Percentiles rank a stretch among this genome's conserved stretches.
Conservation (phyloP, 2,797 vertebrate species). For the Cyprinodon diabolis region DNA sequence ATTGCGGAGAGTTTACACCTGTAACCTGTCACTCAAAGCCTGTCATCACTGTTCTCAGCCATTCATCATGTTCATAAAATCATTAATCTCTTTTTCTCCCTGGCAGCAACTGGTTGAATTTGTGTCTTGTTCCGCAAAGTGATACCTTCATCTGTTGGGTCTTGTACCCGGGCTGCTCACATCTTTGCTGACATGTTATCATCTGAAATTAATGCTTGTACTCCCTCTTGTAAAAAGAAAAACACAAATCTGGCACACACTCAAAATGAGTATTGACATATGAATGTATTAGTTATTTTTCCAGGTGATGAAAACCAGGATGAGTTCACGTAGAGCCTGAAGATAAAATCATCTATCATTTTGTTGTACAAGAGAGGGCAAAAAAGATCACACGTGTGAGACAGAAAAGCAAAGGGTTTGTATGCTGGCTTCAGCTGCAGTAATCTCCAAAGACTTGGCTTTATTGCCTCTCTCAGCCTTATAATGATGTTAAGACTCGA, state of each 20-base stretch:
- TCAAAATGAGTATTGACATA: slow-evolving; percentile 46
- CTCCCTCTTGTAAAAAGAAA: slow-evolving; percentile 24
- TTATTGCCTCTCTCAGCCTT: slow-evolving; percentile 80
- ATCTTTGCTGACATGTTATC: slow-evolving; percentile 46
- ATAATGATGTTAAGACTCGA: slow-evolving; percentile 81
- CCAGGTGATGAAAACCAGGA: slow-evolving; percentile 64
- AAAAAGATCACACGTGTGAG: slow-evolving; percentile 63
- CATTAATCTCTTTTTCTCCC: slow-evolving; percentile 78
- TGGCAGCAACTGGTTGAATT: slow-evolving; percentile 70
- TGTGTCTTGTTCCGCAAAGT: slow-evolving; percentile 40
- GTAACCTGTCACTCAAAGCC: slow-evolving; percentile 81
- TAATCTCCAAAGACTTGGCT: slow-evolving; percentile 78
- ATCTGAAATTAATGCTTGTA: slow-evolving; percentile 53
- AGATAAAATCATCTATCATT: slow-evolving; percentile 71
- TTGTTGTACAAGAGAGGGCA: slow-evolving; percentile 64
- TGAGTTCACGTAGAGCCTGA: slow-evolving; percentile 49
- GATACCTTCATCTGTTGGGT: slow-evolving; percentile 52
- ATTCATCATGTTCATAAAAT: slow-evolving; percentile 83
- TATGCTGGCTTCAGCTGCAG: slow-evolving; percentile 62
- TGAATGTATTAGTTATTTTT: slow-evolving; percentile 55
- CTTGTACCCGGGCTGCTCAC: slow-evolving; percentile 29
- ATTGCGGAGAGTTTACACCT: slow-evolving; percentile 70
- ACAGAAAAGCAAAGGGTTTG: slow-evolving; percentile 67
- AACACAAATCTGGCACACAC: slow-evolving; percentile 11
- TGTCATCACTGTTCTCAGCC: slow-evolving; percentile 75